Evolutionary conservation across 2,888 invertebrate species (phyloP), one percentile per base, ranked within the genome.

Genomic region (Noctua comes): DNA sequence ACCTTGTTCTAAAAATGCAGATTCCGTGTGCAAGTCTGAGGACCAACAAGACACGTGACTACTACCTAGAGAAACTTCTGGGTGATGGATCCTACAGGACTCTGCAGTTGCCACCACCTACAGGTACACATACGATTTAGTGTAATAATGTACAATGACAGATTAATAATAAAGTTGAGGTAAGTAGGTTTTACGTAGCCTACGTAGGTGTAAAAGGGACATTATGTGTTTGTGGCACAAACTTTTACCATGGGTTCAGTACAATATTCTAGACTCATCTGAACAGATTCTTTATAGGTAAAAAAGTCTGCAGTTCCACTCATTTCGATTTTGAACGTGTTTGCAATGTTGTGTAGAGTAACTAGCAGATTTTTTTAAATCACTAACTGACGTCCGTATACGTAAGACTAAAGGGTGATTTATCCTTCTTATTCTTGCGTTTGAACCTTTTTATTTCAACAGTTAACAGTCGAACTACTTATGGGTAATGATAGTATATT

Each of bases 51-150:
- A 92, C 92, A 3, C 89, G 93, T 21, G 91, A 92, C 77, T 95
- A 95, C 84, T 96, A 92, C 85, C 85, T 96, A 62, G 96, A 95
- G 85, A 92, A 89, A 71, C 89, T 95, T 3, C 93, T 92, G n/a
- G 91, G 89, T 1, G 93, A 94, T 65, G 96, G 96, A 36, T 94
- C 95, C 8, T 96, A 95, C 88, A 93, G 94, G 83, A 95, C 95
- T 21, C 82, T 96, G 73, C 94, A 94, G 77, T 93, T 95, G 91
- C 95, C 95, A 6, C 82, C 93, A 0, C 70, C 91, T 4, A 88
- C 91, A 76, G 93, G 95, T 95, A 90, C 78, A n/a, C 36, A 66
- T 64, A 90, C 79, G 21, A 51, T 65, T 62, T 10, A 24, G 62
- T 6, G 21, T 13, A 51, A 43, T 46, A 40, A 2, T 68, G 10